These are phyloP conservation scores for Drosophila setifemur DNA, from an alignment of 1,140 invertebrate genomes.

Conservation along the genomic window DNA sequence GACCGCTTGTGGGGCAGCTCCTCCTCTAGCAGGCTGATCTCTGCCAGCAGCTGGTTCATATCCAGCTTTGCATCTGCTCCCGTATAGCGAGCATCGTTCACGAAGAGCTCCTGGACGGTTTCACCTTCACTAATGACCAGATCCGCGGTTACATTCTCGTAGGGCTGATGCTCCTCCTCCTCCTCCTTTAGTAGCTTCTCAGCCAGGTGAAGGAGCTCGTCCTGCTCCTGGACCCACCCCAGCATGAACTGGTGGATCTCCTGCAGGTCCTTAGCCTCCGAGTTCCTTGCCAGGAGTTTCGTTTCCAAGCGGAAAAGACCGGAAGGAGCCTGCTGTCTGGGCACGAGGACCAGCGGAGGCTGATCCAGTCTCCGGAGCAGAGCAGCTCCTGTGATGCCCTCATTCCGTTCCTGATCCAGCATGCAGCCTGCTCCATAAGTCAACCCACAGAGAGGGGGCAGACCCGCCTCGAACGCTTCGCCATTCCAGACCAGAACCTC, in stretches of 20 bases:
- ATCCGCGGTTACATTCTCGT: conserved; percentile 39
- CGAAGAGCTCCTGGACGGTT: conserved; percentile 34
- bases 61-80: conserved; percentile 35
- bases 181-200: conserved; percentile 10
- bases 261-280: conserved; percentile 70
- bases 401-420: conserved; percentile 67
- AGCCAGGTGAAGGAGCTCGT: conserved; percentile 29
- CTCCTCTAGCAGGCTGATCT: conserved; percentile 42
- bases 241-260: conserved; percentile 72
- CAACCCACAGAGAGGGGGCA: conserved; percentile 80
- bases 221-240: conserved; percentile 62
- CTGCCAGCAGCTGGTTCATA: conserved; percentile 43
- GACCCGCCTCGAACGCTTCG: conserved; percentile 82
- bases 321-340: conserved; percentile 54
- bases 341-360: conserved; percentile 78
- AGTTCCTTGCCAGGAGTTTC: conserved; percentile 59
- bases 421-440: conserved; percentile 79
- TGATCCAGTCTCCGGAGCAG: conserved; percentile 61
- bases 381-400: conserved; percentile 66
- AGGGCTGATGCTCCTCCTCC: not conserved
- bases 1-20: not conserved
- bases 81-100: conserved; percentile 62
- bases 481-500: conserved; percentile 84
- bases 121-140: conserved; percentile 46
- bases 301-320: conserved; percentile 69